These are phyloP conservation scores for Steinernema khuongi DNA, from an alignment of 1,140 invertebrate species.

Conservation along the genomic window DNA sequence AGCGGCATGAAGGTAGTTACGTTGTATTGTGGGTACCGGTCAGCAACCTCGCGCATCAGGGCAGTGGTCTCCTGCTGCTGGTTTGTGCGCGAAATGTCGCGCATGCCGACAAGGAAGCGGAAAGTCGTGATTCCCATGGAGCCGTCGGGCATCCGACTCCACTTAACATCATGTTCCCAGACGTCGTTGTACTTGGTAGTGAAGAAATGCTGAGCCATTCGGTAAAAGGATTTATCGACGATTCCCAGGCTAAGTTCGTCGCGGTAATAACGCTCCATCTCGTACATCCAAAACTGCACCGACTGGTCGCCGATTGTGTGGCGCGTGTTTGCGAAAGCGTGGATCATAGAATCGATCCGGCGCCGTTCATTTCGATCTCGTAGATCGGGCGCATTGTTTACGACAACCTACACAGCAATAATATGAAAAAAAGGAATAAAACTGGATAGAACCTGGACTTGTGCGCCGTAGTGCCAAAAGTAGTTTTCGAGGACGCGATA, in stretches of 20 bases:
- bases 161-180: constrained; percentile 57
- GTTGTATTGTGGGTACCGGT: constrained; percentile 72
- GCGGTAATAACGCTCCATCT: constrained; percentile 73
- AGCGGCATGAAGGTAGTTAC: constrained; percentile 87
- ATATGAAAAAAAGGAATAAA: not conserved
- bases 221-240: constrained; percentile 64
- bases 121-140: constrained; percentile 36
- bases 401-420: constrained; percentile 69
- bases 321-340: constrained; percentile 72
- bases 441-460: constrained; percentile 43
- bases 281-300: constrained; percentile 83
- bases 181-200: constrained; percentile 43
- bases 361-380: constrained; percentile 73
- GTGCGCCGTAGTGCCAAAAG: constrained; percentile 59
- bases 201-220: constrained; percentile 50
- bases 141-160: constrained; percentile 40
- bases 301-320: constrained; percentile 72
- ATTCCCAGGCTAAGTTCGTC: constrained; percentile 71
- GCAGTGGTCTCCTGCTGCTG: constrained; percentile 44
- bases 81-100: constrained; percentile 53
- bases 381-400: constrained; percentile 77
- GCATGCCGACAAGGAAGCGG: constrained; percentile 54
- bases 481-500: constrained; percentile 54
- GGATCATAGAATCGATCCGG: constrained; percentile 73
- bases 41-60: constrained; percentile 64